These are phyloP conservation scores for Lasioglossum leucozonium DNA, from an alignment of 2,888 invertebrate genomes.

Conservation along the genomic window DNA sequence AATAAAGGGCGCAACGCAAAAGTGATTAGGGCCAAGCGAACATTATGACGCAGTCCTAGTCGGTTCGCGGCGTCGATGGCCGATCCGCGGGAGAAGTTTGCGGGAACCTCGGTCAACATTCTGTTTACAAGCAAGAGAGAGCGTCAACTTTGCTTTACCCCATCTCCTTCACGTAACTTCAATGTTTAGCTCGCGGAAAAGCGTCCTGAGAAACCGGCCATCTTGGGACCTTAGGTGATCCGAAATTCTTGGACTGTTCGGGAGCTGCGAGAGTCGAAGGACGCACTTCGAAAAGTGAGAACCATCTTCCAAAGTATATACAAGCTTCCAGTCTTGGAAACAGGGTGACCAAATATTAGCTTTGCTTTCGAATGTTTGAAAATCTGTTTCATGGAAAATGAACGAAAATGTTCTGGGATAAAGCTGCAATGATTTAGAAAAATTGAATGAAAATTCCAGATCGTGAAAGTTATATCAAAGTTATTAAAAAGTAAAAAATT, in stretches of 20 bases:
- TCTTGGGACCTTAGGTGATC: background rate
- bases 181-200: background rate
- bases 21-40: background rate
- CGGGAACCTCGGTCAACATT: constrained; percentile 40
- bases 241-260: background rate
- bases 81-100: constrained; percentile 27
- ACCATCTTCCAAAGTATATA: background rate
- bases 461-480: background rate
- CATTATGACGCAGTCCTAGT: background rate
- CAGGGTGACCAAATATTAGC: background rate
- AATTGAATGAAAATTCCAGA: background rate
- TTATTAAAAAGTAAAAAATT: background rate
- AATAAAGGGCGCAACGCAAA: background rate
- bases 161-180: background rate
- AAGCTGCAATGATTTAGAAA: background rate
- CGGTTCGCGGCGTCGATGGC: constrained; percentile 9
- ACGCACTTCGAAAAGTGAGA: background rate
- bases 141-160: background rate
- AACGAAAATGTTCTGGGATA: background rate
- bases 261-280: background rate
- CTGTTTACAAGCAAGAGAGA: constrained; percentile 28
- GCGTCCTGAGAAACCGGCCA: background rate
- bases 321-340: background rate
- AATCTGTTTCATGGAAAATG: background rate
- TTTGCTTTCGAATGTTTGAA: background rate